Percentiles rank a stretch among this genome's conserved stretches.
phyloP scores from a whole-genome alignment of 2,888 invertebrate species.

The Balanococcus diminutus region DNA sequence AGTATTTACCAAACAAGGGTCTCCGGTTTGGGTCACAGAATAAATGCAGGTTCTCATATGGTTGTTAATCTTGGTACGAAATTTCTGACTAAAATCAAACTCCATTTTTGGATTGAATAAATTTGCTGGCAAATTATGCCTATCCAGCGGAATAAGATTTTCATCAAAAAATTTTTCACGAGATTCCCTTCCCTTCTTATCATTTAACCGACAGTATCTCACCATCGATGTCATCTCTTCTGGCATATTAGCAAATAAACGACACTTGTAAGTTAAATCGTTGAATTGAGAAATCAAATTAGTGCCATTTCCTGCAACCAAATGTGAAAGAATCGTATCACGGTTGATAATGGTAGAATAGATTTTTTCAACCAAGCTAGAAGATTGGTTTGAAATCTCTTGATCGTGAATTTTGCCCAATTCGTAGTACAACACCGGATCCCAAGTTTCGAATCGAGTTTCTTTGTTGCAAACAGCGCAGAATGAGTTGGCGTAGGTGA shows the following conservation, averaged over 20 bases:
- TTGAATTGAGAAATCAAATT: neutral
- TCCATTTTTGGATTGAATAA: neutral
- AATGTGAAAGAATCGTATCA: neutral
- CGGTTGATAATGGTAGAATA: neutral
- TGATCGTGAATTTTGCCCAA: neutral
- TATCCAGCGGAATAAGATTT: no score
- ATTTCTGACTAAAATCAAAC: neutral
- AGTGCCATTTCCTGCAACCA: neutral
- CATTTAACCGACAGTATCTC: neutral
- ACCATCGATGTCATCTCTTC: neutral
- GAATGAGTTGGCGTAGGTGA: slow-evolving; percentile 62
- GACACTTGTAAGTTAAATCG: neutral
- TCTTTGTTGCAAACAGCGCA: slow-evolving; percentile 63
- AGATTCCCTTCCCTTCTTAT: no score
- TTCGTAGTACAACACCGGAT: slow-evolving; percentile 42
- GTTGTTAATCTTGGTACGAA: neutral
- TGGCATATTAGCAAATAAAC: neutral
- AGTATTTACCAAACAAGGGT: neutral
- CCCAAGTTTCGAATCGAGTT: slow-evolving; percentile 61
- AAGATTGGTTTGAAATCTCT: neutral
- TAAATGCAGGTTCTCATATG: neutral
- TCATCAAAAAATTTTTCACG: no score
- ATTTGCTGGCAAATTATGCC: neutral
- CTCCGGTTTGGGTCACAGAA: neutral
- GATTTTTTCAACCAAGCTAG: neutral